Conservation (phyloP, 2,888 invertebrate genomes). For the Volucella inflata region DNA sequence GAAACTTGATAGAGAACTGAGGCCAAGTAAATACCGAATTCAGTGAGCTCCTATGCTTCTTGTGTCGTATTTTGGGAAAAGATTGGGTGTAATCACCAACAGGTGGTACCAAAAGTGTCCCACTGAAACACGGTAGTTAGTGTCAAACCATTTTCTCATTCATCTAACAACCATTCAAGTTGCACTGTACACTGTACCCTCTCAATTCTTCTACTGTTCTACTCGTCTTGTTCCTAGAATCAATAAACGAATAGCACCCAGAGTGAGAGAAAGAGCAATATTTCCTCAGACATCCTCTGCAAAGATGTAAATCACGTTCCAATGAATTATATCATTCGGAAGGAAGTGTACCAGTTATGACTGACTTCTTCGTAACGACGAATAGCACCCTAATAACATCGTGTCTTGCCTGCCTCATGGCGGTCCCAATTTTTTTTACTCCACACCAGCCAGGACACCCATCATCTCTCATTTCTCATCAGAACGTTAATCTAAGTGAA, state of each 20-base stretch:
- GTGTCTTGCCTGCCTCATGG: background rate
- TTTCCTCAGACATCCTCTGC: conserved; percentile 22
- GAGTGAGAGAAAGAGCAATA: background rate
- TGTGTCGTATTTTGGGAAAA: too few species aligned
- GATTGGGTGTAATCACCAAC: too few species aligned
- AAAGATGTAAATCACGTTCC: conserved; percentile 59
- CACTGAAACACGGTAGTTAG: too few species aligned
- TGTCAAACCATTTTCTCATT: too few species aligned
- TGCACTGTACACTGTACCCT: background rate
- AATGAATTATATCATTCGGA: conserved; percentile 64
- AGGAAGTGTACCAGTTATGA: conserved; percentile 67
- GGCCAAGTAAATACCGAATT: too few species aligned
- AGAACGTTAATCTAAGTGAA: conserved; percentile 43
- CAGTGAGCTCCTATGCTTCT: too few species aligned
- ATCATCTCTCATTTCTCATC: conserved; percentile 1
- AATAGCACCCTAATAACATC: conserved; percentile 38
- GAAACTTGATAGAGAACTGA: too few species aligned
- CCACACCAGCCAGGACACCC: background rate
- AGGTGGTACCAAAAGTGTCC: too few species aligned
- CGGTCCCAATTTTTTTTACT: conserved; percentile 1
- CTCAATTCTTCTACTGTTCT: background rate
- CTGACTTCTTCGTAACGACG: conserved; percentile 50
- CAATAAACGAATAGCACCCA: conserved; percentile 27
- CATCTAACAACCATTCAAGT: too few species aligned
- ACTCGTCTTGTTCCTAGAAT: conserved; percentile 19